Base-by-base conservation (phyloP, 2,888 invertebrate species). In the Polylopha cassiicola region DNA sequence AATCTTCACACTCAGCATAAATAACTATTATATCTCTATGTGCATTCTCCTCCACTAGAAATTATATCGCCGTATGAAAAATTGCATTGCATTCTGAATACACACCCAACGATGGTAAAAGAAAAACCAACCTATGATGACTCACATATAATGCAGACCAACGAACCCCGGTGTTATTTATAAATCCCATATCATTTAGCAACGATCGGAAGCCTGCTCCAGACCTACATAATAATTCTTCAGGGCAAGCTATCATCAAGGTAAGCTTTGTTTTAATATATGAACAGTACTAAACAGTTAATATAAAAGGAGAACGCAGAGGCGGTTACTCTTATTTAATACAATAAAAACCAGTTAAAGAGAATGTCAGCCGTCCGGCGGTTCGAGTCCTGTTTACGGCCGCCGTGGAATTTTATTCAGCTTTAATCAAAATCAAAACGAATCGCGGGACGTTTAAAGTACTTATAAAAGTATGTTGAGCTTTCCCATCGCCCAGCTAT, bases 111-210 rank as follows among this genome's bases (percentile, higher is more conserved):
- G 21, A 16, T 14, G 15, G 26, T 36, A 26, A n/a, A 22, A 37
- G 31, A 37, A 37, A 43, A 43, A 39, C 29, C 33, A 18, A 32
- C 30, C 36, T 38, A 23, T 13, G 36, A 44, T 47, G 42, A 47
- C 47, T 37, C 44, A 43, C 33, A 26, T 24, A 20, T 34, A 30
- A 30, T 24, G 34, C 41, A 8, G 34, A 36, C 30, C 24, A 41
- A 41, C 37, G 41, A 42, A 32, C 27, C 26, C 31, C 24, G 29
- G 39, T 26, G 39, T 36, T 33, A 37, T 51, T 53, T 47, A 49
- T 52, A 52, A 53, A 55, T 69, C 72, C 73, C 64, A 69, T 70
- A 65, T 65, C 69, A 62, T 73, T 76, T 73, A 74, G 66, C 62
- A 69, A 68, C 73, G 74, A 75, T 73, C 68, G 66, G 53, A 58